These are phyloP conservation scores for Microplitis demolitor DNA, from an alignment of 1,140 invertebrate genomes.

Conservation along the genomic window DNA sequence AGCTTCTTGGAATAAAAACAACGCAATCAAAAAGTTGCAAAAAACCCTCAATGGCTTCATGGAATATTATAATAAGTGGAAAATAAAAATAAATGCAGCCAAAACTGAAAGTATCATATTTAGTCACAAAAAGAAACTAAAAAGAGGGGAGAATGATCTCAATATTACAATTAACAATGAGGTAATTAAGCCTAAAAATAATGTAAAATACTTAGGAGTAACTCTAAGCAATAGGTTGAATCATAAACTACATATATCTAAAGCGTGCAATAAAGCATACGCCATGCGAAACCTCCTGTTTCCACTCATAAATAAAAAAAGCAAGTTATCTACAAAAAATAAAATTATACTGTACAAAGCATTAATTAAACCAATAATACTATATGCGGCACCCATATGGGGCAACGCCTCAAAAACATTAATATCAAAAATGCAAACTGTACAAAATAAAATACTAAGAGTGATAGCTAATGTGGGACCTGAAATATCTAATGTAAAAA, in stretches of 20 bases:
- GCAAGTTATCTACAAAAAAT: slow-evolving; percentile 21
- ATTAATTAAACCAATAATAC: slow-evolving; percentile 5
- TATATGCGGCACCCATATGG: slow-evolving; percentile 4
- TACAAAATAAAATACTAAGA: slow-evolving; percentile 15
- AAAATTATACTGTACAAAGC: slow-evolving; percentile 25
- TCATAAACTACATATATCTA: slow-evolving; percentile 16
- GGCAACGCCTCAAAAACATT: background rate
- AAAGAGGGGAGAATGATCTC: background rate
- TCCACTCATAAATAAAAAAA: slow-evolving; percentile 22
- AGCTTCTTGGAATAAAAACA: slow-evolving; percentile 13
- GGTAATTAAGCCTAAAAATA: background rate
- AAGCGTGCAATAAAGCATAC: slow-evolving; percentile 15
- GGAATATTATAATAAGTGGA: slow-evolving; percentile 29
- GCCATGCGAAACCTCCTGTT: slow-evolving; percentile 13
- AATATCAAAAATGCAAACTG: slow-evolving; percentile 8
- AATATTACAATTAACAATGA: background rate
- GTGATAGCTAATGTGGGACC: background rate
- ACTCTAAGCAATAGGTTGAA: slow-evolving; percentile 22
- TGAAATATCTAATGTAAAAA: background rate
- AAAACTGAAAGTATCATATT: slow-evolving; percentile 33
- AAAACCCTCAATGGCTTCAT: slow-evolving; percentile 13
- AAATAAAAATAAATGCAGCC: slow-evolving; percentile 35
- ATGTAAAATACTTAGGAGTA: slow-evolving; percentile 28
- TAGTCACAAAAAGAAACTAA: slow-evolving; percentile 11
- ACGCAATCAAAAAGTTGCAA: slow-evolving; percentile 22